A percentile compares a stretch with the other conserved stretches of the same genome.
Conservation (phyloP, 2,113 vertebrate genomes). For the Atrichornis clamosus region DNA sequence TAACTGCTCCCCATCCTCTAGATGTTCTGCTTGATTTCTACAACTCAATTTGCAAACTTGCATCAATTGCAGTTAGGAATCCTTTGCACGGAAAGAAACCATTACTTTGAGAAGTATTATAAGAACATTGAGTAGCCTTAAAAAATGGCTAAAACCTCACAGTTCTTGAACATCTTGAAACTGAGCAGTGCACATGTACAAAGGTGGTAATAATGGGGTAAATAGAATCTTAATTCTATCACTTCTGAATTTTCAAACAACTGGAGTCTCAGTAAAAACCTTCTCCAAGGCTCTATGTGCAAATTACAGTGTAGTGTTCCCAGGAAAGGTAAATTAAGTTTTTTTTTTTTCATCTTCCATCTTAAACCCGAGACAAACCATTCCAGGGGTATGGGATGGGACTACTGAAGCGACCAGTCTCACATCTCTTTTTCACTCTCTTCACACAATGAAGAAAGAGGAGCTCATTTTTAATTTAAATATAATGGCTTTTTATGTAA, state of each 20-base stretch:
- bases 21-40: neutral
- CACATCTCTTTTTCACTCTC: neutral
- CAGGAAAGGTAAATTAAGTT: neutral
- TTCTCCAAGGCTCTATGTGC: neutral
- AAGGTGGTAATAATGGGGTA: neutral
- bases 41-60: neutral
- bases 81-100: neutral
- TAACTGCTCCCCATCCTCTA: neutral
- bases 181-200: neutral
- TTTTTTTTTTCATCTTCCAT: neutral
- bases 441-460: neutral
- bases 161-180: neutral
- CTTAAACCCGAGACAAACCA: neutral
- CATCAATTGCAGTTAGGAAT: neutral
- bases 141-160: neutral
- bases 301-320: neutral
- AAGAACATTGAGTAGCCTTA: neutral
- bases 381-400: fast-evolving
- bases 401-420: neutral
- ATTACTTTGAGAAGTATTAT: neutral
- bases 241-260: neutral
- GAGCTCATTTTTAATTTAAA: neutral
- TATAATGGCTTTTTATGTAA: neutral
- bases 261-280: neutral
- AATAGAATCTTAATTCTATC: neutral